Percentiles rank a stretch among this genome's conserved stretches.
Evolutionary conservation across 2,113 vertebrate genomes (phyloP).

Genomic region (Grallaria varia): DNA sequence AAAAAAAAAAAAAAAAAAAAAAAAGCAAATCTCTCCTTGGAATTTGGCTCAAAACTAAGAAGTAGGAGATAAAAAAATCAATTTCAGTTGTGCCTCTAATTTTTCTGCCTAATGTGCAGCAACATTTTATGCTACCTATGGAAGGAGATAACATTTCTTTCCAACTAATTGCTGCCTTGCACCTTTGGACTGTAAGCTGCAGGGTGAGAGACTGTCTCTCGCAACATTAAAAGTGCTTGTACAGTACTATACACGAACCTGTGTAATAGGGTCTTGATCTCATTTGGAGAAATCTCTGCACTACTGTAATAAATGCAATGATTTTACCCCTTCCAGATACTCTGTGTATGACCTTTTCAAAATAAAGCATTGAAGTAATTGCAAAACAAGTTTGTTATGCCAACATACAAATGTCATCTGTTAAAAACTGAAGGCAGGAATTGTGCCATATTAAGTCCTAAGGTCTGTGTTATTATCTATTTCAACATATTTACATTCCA

Average conservation of each 20-base stretch:
- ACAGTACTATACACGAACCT: not conserved
- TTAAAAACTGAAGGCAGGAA: not conserved
- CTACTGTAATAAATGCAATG: not conserved
- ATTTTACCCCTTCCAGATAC: not conserved
- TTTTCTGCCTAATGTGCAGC: not conserved
- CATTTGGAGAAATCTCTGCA: not conserved
- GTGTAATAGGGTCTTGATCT: not conserved
- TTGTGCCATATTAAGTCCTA: not conserved
- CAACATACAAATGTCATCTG: not conserved
- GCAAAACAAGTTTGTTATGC: not conserved
- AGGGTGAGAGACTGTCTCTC: not conserved
- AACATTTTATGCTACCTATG: not conserved
- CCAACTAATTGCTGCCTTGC: not conserved
- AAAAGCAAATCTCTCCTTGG: not conserved
- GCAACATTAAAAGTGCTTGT: not conserved
- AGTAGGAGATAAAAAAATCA: not conserved
- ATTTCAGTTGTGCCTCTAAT: not conserved
- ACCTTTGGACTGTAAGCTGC: not conserved
- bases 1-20: not conserved
- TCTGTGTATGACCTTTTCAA: not conserved
- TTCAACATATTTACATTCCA: conserved; percentile 27
- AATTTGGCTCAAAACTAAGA: not conserved
- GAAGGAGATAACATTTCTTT: not conserved
- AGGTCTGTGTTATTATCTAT: not conserved
- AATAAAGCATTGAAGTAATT: not conserved